These are phyloP conservation scores for Gasteruption jaculator DNA, from an alignment of 2,888 invertebrate species.

Conservation along the genomic window DNA sequence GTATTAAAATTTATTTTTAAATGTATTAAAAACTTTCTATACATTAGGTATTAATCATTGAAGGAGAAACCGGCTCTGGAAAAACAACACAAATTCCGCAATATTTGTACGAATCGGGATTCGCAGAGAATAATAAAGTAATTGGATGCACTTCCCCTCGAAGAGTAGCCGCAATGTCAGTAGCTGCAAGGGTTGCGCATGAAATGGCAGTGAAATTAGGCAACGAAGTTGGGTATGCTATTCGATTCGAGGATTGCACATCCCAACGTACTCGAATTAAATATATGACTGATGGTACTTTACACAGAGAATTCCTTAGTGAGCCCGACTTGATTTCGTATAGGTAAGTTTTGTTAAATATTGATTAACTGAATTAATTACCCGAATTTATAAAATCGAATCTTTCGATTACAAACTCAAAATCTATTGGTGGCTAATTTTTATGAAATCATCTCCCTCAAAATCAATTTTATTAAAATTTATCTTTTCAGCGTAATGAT, in stretches of 20 bases:
- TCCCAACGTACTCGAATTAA: constrained; percentile 95
- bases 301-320: constrained; percentile 93
- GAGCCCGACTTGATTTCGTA: constrained; percentile 96
- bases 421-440: neutral
- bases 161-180: constrained; percentile 99
- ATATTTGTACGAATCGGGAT: constrained; percentile 92
- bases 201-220: constrained; percentile 97
- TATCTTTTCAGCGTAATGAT: constrained; percentile 82
- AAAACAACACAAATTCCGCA: constrained; percentile 99
- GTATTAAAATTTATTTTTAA: neutral
- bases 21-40: constrained; percentile 43
- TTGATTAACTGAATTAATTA: neutral
- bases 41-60: constrained; percentile 87
- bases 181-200: constrained; percentile 94
- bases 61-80: constrained; percentile 98
- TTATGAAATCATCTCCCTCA: constrained; percentile 8
- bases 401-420: neutral
- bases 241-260: constrained; percentile 98
- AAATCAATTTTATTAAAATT: constrained; percentile 3
- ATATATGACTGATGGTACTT: constrained; percentile 99
- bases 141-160: constrained; percentile 95
- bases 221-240: constrained; percentile 84
- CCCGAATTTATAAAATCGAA: neutral
- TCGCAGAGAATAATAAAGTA: constrained; percentile 75
- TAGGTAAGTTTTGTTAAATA: too few relatives aligned